Conservation (phyloP, 2,888 invertebrate species). For the Dione vanillae region DNA sequence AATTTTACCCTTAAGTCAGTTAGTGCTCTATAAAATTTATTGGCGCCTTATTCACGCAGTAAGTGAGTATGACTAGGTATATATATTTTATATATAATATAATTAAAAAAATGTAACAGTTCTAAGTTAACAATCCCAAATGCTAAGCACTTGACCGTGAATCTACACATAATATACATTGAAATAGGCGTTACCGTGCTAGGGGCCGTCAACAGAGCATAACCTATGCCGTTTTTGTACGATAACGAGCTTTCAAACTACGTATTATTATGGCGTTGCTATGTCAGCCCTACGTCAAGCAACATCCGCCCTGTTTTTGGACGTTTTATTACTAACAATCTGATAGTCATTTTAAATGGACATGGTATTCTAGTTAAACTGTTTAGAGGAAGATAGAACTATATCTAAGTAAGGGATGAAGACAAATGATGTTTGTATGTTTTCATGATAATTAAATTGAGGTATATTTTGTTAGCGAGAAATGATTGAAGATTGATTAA, state of each 20-base stretch:
- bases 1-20: too few species aligned
- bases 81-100: conserved; percentile 4
- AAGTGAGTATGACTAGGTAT: neutral
- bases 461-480: conserved; percentile 61
- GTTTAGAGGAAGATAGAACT: conserved; percentile 51
- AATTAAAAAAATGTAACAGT: conserved; percentile 26
- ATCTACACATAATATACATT: conserved; percentile 41
- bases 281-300: conserved; percentile 79
- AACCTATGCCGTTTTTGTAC: conserved; percentile 77
- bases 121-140: conserved; percentile 17
- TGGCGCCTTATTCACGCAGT: neutral
- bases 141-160: conserved; percentile 36
- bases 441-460: conserved; percentile 80
- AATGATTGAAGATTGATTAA: neutral
- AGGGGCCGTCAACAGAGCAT: conserved; percentile 73
- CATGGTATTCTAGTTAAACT: conserved; percentile 58
- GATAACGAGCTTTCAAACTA: conserved; percentile 76
- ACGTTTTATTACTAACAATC: conserved; percentile 60
- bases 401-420: conserved; percentile 58
- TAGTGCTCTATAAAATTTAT: neutral
- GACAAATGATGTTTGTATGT: conserved; percentile 73
- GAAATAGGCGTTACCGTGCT: conserved; percentile 67
- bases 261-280: conserved; percentile 78
- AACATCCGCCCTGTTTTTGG: conserved; percentile 77
- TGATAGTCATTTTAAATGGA: conserved; percentile 48